A percentile compares a stretch with the other conserved stretches of the same genome.
phyloP scores from a whole-genome alignment of 2,797 vertebrate genomes.

The Rhinogobio ventralis region DNA sequence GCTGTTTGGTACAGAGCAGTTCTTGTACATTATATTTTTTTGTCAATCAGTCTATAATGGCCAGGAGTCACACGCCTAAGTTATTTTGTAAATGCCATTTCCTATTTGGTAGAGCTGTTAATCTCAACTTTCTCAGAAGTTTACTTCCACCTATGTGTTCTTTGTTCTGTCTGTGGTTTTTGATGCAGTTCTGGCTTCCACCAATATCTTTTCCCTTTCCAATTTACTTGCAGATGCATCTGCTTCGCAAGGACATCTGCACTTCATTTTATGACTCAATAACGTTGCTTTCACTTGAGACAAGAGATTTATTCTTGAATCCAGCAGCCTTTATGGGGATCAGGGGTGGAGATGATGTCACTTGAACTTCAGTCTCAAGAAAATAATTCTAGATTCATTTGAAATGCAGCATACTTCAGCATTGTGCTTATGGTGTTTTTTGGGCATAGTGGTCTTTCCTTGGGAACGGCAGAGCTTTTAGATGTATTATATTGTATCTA shows the following conservation, averaged over 20 bases:
- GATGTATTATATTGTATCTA: background rate
- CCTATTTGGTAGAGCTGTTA: background rate
- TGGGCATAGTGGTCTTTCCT: background rate
- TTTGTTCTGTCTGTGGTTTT: background rate
- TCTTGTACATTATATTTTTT: background rate
- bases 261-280: slow-evolving; percentile 17
- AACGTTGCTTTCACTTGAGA: slow-evolving; percentile 15
- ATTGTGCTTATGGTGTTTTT: slow-evolving; percentile 1
- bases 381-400: background rate
- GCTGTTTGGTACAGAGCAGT: slow-evolving; percentile 24
- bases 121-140: background rate
- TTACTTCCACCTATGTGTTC: background rate
- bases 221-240: slow-evolving; percentile 35
- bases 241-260: slow-evolving; percentile 3
- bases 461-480: background rate
- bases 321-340: background rate
- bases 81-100: background rate
- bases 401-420: background rate
- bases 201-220: background rate
- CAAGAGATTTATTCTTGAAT: background rate
- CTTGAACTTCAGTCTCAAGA: background rate
- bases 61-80: background rate
- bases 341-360: background rate
- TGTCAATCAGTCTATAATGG: background rate
- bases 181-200: background rate